Conservation (phyloP, 2,888 invertebrate genomes). For the Latrodectus elegans region DNA sequence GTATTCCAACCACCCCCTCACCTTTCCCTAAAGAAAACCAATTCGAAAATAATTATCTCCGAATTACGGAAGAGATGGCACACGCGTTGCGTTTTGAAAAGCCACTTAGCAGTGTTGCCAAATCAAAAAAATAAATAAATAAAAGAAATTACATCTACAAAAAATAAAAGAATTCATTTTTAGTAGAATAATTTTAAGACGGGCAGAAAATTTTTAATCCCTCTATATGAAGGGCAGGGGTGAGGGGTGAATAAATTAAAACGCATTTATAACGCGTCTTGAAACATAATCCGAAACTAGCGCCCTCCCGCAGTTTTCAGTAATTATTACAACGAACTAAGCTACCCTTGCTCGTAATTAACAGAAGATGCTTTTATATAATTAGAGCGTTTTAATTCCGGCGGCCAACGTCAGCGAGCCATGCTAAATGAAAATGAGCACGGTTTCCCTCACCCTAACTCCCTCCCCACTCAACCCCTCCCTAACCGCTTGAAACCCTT, state of each 20-base stretch:
- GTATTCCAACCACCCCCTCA: not conserved
- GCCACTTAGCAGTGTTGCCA: too few relatives aligned
- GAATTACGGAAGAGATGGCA: too few relatives aligned
- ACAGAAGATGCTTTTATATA: slow-evolving; percentile 28
- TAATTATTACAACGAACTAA: slow-evolving; percentile 16
- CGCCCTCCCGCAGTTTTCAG: not conserved
- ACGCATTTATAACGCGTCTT: not conserved
- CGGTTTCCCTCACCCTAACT: too few relatives aligned
- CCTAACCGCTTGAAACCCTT: not conserved
- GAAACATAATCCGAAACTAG: slow-evolving; percentile 24
- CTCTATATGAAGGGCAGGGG: not conserved
- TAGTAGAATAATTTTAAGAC: not conserved
- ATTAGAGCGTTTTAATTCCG: slow-evolving; percentile 28
- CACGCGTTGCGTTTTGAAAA: too few relatives aligned
- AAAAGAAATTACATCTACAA: too few relatives aligned
- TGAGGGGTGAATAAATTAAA: slow-evolving; percentile 14
- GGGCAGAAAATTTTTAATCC: slow-evolving; percentile 9
- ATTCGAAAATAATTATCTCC: slow-evolving; percentile 18
- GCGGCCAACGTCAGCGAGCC: not conserved
- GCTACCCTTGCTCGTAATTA: not conserved
- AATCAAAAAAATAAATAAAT: too few relatives aligned
- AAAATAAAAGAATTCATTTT: too few relatives aligned
- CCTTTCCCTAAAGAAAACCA: not conserved
- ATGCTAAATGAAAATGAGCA: not conserved
- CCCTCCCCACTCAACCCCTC: not conserved